Evolutionary conservation across 35 echinoderm and acorn worm species (phyloP), one percentile per base, ranked within the genome.

Genomic region (Heliocidaris erythrogramma): DNA sequence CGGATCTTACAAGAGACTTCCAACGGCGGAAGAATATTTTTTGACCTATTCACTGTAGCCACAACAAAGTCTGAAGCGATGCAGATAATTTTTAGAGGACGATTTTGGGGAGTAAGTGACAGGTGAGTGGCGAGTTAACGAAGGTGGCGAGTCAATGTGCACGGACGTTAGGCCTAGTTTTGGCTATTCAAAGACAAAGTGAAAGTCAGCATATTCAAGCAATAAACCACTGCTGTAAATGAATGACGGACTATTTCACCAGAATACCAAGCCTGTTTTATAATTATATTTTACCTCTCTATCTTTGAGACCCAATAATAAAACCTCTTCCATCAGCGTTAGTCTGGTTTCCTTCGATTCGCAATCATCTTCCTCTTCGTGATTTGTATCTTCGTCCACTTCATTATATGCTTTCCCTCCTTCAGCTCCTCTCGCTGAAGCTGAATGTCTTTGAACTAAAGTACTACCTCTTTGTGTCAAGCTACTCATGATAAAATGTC

Each of bases 261-360:
- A 42, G 35, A 42, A 42, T 42, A 3, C 35, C 35, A 42, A 42
- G 35, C 35, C 3, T 42, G 35, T 42, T 42, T 42, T 42, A 42
- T 42, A 42, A 42, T 47, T 9, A 89, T 47, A 48, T 13, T 50
- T 95, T 97, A 96, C 98, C 97, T 99, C 98, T 93, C 96, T 99
- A 94, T 99, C 98, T 96, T 99, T 99, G 13, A 99, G 91, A 27
- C 98, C 98, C 30, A 99, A 93, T 48, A 99, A 94, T 90, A 99
- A 92, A 59, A 99, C 98, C 94, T 99, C 98, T 95, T 99, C 98
- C 98, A 99, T 99, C 60, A 99, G 85, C 35, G 98, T 99, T 94
- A 99, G 94, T 92, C 98, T 92, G 50, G 95, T 95, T 93, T 96
- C 98, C 94, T 99, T 99, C 30, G 98, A 99, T 90, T 97, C 98